Base-by-base conservation (phyloP, 2,888 invertebrate genomes). In the Platypus cylindrus region DNA sequence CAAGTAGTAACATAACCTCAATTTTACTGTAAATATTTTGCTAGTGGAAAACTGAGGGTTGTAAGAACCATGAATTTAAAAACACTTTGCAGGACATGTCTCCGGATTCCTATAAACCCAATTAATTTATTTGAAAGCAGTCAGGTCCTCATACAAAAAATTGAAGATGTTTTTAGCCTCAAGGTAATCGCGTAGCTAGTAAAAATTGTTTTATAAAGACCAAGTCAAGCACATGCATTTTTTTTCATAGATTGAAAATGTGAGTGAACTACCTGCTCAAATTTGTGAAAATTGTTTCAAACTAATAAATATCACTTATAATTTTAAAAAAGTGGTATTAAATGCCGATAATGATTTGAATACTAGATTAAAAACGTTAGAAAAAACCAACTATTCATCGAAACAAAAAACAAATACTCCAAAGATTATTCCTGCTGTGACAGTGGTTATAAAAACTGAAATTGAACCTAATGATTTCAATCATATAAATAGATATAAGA, bases 271-370 rank as follows among this genome's bases (percentile, higher is more conserved):
- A 27, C 51, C 53, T 15, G 44, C 48, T 7, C 41, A 41, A 32
- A 54, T 56, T 14, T 56, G 56, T 29, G 43, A 48, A 28, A 50
- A 52, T 38, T 56, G 56, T 37, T 30, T 45, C 3, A 41, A 40
- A 11, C 54, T 54, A 33, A 40, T 55, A 23, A 52, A 51, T 31
- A 47, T 38, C 31, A 46, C 51, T 18, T 54, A 48, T 33, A 50
- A 49, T 34, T 56, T 56, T 38, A 43, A 51, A 27, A 50, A 52
- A 45, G 46, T 53, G 3, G 49, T 56, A 20, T 47, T 51, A 27
- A 48, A 49, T 28, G 45, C 42, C 28, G 47, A 54, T 29, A 41
- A 41, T 24, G 52, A 53, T 36, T 38, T 54, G 30, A 39, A 32
- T 27, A 44, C 48, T 23, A 36, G 46, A 31, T 33, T 38, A 15